Evolutionary conservation across 2,113 vertebrate genomes (phyloP).

Genomic region (Ammospiza nelsoni): DNA sequence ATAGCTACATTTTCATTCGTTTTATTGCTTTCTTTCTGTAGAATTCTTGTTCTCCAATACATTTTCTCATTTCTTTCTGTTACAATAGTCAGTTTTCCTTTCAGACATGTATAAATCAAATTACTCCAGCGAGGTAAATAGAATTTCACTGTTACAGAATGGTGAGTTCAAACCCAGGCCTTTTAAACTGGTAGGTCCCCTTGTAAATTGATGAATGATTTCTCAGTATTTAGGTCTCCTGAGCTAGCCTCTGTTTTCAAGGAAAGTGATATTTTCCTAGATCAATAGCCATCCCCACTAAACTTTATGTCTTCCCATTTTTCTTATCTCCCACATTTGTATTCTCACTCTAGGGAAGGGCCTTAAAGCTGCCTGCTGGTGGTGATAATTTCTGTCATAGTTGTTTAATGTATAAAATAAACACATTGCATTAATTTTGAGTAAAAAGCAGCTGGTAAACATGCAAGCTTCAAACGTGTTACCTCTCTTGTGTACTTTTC

Average conservation of each 20-base stretch:
- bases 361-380: not conserved
- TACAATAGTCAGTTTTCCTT: not conserved
- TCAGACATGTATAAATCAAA: not conserved
- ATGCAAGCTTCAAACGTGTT: not conserved
- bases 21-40: not conserved
- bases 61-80: not conserved
- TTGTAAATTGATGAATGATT: not conserved
- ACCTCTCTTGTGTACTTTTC: not conserved
- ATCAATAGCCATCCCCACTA: not conserved
- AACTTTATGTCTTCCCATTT: not conserved
- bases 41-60: not conserved
- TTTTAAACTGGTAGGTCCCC: not conserved
- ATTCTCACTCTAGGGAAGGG: not conserved
- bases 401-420: not conserved
- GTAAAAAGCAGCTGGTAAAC: not conserved
- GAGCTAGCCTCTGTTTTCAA: not conserved
- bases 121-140: not conserved
- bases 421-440: not conserved
- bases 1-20: not conserved
- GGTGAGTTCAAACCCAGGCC: not conserved
- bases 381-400: not conserved
- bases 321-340: not conserved
- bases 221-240: not conserved
- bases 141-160: not conserved
- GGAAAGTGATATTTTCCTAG: not conserved